Base-by-base conservation (phyloP, 64 coral and sea anemone genomes). In the Stichodactyla helianthus region DNA sequence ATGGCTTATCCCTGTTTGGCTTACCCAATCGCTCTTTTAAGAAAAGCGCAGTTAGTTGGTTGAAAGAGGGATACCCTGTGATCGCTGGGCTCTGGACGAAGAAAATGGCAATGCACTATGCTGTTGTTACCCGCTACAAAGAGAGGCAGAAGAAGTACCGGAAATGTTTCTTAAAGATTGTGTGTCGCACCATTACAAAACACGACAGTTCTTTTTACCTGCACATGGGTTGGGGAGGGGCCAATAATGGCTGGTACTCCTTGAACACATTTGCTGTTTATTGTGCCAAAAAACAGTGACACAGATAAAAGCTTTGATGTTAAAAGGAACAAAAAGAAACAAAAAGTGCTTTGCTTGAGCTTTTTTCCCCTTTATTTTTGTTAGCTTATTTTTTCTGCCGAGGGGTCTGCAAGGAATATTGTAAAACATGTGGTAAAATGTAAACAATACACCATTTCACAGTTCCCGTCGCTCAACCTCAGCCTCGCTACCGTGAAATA, bases 111-210 rank as follows among this genome's bases (percentile, higher is more conserved):
- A 68, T 23, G 20, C 91, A 93, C 85, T 85, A 83, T 79, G 82
- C 87, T n/a, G 86, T 93, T 15, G 91, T 82, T 65, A 93, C 91
- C 54, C 84, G 53, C 5, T 93, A 88, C 19, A 54, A 50, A 25
- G 78, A 51, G 17, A 50, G 28, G 31, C 52, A 50, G 6, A 50
- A n/a, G 52, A 87, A 23, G 54, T 87, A 77, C 71, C 70, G 71
- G 11, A 77, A 23, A 20, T 87, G 86, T 65, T 78, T 54, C 62
- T 22, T n/a, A 6, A 14, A 10, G 84, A 58, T 86, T 22, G 53
- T 55, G 18, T 61, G 86, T 28, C 50, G 71, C 53, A 51, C 35
- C 4, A 31, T 20, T 27, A 22, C 0, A 7, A 12, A 78, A 78
- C 31, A 55, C 53, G 62, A 78, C 50, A 35, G 54, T 87, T 28